Conservation (phyloP, 2,888 invertebrate species). For the Andrena chrysosceles region DNA sequence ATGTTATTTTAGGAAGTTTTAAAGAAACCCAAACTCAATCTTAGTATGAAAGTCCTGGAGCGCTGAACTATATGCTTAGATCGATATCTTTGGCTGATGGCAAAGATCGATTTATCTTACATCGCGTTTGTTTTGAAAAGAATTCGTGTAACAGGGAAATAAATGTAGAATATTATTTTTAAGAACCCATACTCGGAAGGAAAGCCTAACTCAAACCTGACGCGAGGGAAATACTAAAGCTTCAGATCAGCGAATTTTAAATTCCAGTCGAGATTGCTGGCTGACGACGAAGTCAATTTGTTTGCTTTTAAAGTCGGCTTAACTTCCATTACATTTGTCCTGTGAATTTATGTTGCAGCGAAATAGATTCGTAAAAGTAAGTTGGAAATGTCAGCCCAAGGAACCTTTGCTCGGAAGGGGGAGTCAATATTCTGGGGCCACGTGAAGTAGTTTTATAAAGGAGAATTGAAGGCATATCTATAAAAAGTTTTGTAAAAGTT, state of each 20-base stretch:
- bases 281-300: neutral
- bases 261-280: neutral
- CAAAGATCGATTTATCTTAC: no score
- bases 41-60: no score
- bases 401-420: neutral
- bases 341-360: neutral
- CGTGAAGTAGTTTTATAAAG: slow-evolving; percentile 12
- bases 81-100: no score
- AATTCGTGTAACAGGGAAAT: no score
- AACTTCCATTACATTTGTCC: neutral
- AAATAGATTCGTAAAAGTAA: neutral
- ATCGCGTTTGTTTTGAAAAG: no score
- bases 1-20: no score
- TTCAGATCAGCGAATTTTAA: neutral
- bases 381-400: neutral
- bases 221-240: neutral
- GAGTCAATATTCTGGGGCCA: neutral
- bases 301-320: neutral
- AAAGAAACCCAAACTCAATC: no score
- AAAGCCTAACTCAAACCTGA: neutral
- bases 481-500: slow-evolving; percentile 26
- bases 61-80: no score
- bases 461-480: neutral
- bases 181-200: no score
- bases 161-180: no score